phyloP scores from a whole-genome alignment of 2,113 vertebrate species.

The Halcyon senegalensis region DNA sequence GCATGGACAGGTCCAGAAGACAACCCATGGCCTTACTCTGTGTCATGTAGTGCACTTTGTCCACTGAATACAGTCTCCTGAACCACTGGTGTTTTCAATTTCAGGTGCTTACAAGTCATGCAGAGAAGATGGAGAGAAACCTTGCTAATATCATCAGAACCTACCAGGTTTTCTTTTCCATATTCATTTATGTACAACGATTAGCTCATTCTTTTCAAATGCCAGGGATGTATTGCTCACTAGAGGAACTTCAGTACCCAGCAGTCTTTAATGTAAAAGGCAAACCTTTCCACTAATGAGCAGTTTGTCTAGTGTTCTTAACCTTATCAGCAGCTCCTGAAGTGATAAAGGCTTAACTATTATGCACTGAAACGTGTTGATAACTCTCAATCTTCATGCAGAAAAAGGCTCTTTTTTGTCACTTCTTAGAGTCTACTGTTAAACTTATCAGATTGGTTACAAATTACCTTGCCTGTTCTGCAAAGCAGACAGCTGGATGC shows the following conservation, averaged over 20 bases:
- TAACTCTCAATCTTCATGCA: conserved; percentile 86
- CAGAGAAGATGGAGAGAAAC: neutral
- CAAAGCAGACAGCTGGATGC: conserved; percentile 79
- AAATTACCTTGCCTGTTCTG: conserved; percentile 78
- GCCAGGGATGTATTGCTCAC: conserved; percentile 80
- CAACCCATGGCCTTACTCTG: neutral
- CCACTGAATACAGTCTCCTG: neutral
- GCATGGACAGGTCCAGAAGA: neutral
- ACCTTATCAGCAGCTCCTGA: conserved; percentile 86
- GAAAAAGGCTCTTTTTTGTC: conserved; percentile 79
- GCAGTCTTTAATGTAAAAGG: conserved; percentile 84
- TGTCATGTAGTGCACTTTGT: neutral
- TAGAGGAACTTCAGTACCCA: conserved; percentile 81
- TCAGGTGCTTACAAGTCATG: neutral
- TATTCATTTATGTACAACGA: conserved; percentile 76
- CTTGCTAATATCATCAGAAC: conserved; percentile 54
- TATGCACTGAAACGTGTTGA: conserved; percentile 85
- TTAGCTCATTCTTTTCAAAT: conserved; percentile 80
- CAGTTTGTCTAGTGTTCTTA: conserved; percentile 87
- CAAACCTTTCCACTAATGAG: conserved; percentile 87
- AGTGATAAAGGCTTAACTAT: conserved; percentile 87
- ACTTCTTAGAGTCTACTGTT: conserved; percentile 78
- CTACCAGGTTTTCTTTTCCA: conserved; percentile 66
- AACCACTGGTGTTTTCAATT: neutral
- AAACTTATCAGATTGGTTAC: conserved; percentile 80